These are phyloP conservation scores for Pocillopora grandis DNA, from an alignment of 92 coral and sea anemone species.

Conservation along the genomic window DNA sequence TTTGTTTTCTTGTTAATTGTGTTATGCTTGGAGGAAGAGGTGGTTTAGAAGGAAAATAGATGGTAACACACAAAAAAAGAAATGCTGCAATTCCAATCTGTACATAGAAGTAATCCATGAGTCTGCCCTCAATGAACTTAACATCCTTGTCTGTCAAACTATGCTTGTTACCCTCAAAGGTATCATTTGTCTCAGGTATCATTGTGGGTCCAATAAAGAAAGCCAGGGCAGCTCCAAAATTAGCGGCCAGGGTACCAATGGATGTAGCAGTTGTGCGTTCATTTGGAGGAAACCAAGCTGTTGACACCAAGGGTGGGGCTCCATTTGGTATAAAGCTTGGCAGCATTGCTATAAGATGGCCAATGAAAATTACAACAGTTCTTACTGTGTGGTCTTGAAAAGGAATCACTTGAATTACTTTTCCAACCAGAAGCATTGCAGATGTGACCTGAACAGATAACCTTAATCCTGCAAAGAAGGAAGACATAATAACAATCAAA, in stretches of 20 bases:
- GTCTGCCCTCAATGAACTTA: background rate
- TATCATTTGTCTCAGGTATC: conserved; percentile 35
- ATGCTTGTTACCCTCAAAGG: background rate
- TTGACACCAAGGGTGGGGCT: conserved; percentile 59
- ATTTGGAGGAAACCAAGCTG: conserved; percentile 79
- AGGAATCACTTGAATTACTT: conserved; percentile 45
- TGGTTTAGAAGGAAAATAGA: conserved; percentile 78
- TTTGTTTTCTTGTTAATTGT: conserved; percentile 32
- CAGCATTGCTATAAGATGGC: conserved; percentile 49
- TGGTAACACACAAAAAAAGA: conserved; percentile 36
- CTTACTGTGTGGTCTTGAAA: background rate
- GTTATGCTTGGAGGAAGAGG: conserved; percentile 73
- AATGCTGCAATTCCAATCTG: conserved; percentile 35
- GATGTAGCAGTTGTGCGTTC: conserved; percentile 81
- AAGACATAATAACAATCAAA: background rate
- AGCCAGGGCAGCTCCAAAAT: conserved; percentile 57
- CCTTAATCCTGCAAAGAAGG: conserved; percentile 41
- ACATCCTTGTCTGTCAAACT: conserved; percentile 22
- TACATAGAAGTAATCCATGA: conserved; percentile 40
- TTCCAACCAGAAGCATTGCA: conserved; percentile 38
- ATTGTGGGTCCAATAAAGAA: conserved; percentile 67
- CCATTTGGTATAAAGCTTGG: conserved; percentile 48
- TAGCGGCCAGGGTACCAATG: conserved; percentile 53
- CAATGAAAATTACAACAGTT: conserved; percentile 35
- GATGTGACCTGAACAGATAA: conserved; percentile 35